A percentile compares a stretch with the other conserved stretches of the same genome.
These are phyloP conservation scores for Patella vulgata DNA, from an alignment of 1,140 invertebrate genomes.

Conservation along the genomic window DNA sequence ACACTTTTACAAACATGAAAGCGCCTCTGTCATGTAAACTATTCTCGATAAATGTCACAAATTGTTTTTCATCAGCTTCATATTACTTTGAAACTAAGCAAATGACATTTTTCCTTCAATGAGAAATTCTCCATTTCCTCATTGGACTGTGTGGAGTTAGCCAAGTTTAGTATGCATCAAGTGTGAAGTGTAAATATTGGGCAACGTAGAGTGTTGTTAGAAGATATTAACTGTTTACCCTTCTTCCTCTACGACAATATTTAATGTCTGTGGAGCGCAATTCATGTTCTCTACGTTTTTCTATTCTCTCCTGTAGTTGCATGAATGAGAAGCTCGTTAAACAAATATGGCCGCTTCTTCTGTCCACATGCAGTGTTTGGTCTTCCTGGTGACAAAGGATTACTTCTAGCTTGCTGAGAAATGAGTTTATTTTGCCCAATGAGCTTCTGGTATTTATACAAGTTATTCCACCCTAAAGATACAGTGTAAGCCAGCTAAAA, in stretches of 20 bases:
- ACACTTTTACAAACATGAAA: too few relatives aligned
- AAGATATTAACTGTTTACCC: conserved; percentile 46
- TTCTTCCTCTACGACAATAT: conserved; percentile 31
- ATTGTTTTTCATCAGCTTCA: conserved; percentile 5
- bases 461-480: conserved; percentile 4
- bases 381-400: conserved; percentile 32
- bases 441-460: conserved; percentile 4
- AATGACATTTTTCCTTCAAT: too few relatives aligned
- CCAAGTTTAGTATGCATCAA: conserved; percentile 13
- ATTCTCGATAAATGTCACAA: conserved; percentile 11
- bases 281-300: conserved; percentile 14
- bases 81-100: too few relatives aligned
- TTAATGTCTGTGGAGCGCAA: conserved; percentile 28
- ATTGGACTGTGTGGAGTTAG: conserved; percentile 4
- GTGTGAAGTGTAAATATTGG: conserved; percentile 37
- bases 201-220: conserved; percentile 28
- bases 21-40: not conserved
- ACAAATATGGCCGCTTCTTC: conserved; percentile 24
- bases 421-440: conserved; percentile 33
- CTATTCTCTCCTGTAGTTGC: conserved; percentile 6
- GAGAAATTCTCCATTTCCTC: not conserved
- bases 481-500: too few relatives aligned
- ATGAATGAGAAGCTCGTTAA: conserved; percentile 15
- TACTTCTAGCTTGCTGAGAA: conserved; percentile 26
- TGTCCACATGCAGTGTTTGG: conserved; percentile 27